Evolutionary conservation across 2,113 vertebrate species (phyloP), one percentile per base, ranked within the genome.

Genomic region (Ophiodon elongatus): DNA sequence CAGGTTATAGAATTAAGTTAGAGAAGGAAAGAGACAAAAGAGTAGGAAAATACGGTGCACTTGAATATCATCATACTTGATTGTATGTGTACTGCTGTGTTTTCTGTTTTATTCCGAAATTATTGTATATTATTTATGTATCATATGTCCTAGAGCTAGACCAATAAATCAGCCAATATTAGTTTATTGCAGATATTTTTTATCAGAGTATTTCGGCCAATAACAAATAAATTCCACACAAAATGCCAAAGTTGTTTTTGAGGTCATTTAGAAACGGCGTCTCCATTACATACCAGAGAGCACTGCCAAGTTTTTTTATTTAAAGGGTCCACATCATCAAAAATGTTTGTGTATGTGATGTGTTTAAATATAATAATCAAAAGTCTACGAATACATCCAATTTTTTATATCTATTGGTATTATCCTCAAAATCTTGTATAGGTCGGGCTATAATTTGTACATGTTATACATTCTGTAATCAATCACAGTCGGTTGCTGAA

Each of bases 1-100:
- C 71, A 77, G 68, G 71, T 88, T 78, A 67, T 14, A 45, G 67
- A 52, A 80, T 39, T 67, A 19, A 35, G 80, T 9, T 27, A 45
- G 60, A 65, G 54, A 79, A 33, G 31, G 47, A 63, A 68, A 9
- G 29, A 76, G 43, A 87, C 67, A 80, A 71, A 85, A 69, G 63
- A 35, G 57, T 37, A 10, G 11, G 13, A 15, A 71, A 85, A 76
- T 23, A 71, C 13, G 1, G 13, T 57, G 43, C 41, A 45, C 72
- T 27, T 72, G 37, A 83, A 43, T 52, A 63, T 29, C 57, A 43
- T n/a, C 37, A 71, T 6, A 54, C 4, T 52, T 11, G 47, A 39
- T 37, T 79, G 6, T 62, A 25, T 17, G 52, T n/a, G 13, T 17
- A 14, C n/a, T n/a, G n/a, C n/a, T 67, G 31, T 37, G 6, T 66